Evolutionary conservation across 2,888 invertebrate genomes (phyloP).

Genomic region (Coleophora deauratella): DNA sequence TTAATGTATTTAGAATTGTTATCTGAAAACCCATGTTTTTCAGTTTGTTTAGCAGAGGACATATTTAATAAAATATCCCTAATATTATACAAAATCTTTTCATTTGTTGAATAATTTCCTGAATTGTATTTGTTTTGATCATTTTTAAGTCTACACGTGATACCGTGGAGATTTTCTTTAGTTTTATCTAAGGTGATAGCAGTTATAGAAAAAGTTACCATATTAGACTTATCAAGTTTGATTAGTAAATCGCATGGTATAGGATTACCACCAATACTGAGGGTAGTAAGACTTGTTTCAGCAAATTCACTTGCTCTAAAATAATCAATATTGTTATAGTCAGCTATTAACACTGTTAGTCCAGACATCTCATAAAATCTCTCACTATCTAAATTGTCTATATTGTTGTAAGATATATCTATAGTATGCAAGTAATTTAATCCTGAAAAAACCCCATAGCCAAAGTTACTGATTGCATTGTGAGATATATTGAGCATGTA

Average conservation of each 20-base stretch:
- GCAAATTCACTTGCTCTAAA: slow-evolving; percentile 34
- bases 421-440: slow-evolving; percentile 30
- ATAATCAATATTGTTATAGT: slow-evolving; percentile 39
- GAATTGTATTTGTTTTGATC: too few relatives aligned
- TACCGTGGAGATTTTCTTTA: slow-evolving; percentile 28
- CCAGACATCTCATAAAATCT: slow-evolving; percentile 37
- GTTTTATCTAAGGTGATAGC: slow-evolving; percentile 27
- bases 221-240: slow-evolving; percentile 22
- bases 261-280: slow-evolving; percentile 55
- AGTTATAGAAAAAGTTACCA: slow-evolving; percentile 29
- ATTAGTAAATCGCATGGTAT: slow-evolving; percentile 38
- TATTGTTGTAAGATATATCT: slow-evolving; percentile 45
- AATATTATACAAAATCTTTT: slow-evolving; percentile 20
- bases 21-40: background rate
- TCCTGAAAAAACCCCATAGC: slow-evolving; percentile 44
- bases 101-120: background rate
- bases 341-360: slow-evolving; percentile 35
- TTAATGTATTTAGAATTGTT: slow-evolving; percentile 6
- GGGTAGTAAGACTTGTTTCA: slow-evolving; percentile 25
- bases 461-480: slow-evolving; percentile 31
- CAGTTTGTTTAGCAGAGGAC: slow-evolving; percentile 7
- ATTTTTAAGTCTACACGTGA: slow-evolving; percentile 24
- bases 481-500: slow-evolving; percentile 41
- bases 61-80: slow-evolving; percentile 21
- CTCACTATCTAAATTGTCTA: slow-evolving; percentile 38